A percentile compares a stretch with the other conserved stretches of the same genome.
These are phyloP conservation scores for Sebastes trivittatus DNA, from an alignment of 2,797 vertebrate species.

Conservation along the genomic window DNA sequence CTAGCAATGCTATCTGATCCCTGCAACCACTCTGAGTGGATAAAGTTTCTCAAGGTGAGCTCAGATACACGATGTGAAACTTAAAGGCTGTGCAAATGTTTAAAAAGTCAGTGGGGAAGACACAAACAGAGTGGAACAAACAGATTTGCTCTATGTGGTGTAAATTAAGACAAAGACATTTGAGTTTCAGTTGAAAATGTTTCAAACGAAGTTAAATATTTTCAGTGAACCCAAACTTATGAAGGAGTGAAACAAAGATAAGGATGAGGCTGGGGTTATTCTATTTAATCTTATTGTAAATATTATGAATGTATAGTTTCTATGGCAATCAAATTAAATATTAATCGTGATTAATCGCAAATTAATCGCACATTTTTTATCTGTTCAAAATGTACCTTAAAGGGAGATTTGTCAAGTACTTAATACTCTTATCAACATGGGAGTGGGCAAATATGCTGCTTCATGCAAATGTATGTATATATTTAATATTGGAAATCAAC, in stretches of 20 bases:
- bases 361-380: accelerated
- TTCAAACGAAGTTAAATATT: neutral
- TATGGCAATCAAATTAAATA: too few species aligned
- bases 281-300: neutral
- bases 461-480: too few species aligned
- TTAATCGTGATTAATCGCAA: too few species aligned
- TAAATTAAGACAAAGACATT: neutral
- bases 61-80: neutral
- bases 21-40: neutral
- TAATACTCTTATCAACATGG: too few species aligned
- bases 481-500: too few species aligned
- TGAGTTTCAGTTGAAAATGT: neutral
- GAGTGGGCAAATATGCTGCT: too few species aligned
- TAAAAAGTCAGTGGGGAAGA: neutral
- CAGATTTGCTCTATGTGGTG: neutral
- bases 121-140: neutral
- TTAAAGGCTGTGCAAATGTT: neutral
- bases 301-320: neutral
- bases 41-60: neutral
- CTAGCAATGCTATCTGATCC: neutral
- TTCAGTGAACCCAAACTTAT: neutral
- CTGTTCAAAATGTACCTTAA: too few species aligned
- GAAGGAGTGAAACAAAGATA: neutral
- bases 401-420: too few species aligned
- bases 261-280: neutral